phyloP scores from a whole-genome alignment of 2,797 vertebrate genomes.

The Sebastes jordani region DNA sequence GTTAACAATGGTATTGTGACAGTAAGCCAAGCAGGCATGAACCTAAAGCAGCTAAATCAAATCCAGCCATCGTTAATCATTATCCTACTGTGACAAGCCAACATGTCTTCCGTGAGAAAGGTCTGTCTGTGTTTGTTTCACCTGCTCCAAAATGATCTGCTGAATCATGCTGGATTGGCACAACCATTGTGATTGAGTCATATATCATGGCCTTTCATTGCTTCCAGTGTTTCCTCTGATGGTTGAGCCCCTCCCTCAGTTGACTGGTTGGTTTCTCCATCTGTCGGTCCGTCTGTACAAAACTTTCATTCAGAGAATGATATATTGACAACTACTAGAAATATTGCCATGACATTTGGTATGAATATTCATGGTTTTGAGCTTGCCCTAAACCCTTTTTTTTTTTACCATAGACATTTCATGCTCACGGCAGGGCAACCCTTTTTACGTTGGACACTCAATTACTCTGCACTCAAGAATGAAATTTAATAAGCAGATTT shows the following conservation, averaged over 20 bases:
- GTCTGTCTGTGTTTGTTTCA: background rate
- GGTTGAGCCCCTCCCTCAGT: background rate
- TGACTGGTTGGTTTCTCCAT: background rate
- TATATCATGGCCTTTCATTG: background rate
- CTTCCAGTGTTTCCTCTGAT: background rate
- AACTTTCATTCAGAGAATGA: background rate
- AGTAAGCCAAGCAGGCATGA: background rate
- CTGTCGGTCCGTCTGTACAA: background rate
- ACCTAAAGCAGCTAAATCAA: conserved; percentile 7
- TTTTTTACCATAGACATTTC: background rate
- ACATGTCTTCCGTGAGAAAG: background rate
- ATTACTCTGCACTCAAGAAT: background rate
- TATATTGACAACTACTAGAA: background rate
- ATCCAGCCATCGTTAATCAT: conserved; percentile 21
- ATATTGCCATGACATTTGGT: background rate
- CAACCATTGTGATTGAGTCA: background rate
- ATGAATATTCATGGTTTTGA: background rate
- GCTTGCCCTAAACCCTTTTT: background rate
- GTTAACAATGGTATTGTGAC: background rate
- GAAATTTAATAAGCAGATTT: background rate
- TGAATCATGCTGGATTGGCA: conserved; percentile 8
- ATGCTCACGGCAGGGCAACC: background rate
- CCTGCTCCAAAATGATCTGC: background rate
- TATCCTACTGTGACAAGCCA: background rate
- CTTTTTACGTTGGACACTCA: background rate